These are phyloP conservation scores for Leptopterna dolabrata DNA, from an alignment of 2,888 invertebrate species.

Conservation along the genomic window DNA sequence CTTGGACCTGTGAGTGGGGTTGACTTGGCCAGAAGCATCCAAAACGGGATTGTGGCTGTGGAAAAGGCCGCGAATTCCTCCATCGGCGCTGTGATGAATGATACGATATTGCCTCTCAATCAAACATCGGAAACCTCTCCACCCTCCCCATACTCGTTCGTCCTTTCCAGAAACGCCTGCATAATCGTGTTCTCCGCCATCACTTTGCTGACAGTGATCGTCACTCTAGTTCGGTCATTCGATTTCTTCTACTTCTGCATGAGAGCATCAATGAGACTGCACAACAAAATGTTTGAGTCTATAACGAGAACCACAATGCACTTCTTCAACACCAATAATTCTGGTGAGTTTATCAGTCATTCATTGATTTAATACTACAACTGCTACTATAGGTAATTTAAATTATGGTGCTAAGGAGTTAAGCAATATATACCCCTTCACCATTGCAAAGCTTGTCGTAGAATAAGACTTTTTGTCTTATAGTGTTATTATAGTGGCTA, in stretches of 20 bases:
- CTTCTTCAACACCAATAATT: slow-evolving; percentile 91
- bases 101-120: background rate
- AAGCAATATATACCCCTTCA: too few species aligned
- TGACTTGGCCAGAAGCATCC: background rate
- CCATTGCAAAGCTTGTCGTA: too few species aligned
- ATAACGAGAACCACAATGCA: slow-evolving; percentile 84
- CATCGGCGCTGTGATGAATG: background rate
- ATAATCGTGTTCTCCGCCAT: slow-evolving; percentile 74
- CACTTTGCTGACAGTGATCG: slow-evolving; percentile 69
- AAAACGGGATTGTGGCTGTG: background rate
- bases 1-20: background rate
- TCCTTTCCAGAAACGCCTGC: slow-evolving; percentile 55
- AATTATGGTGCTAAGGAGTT: too few species aligned
- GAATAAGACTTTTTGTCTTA: too few species aligned
- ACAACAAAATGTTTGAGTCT: slow-evolving; percentile 87
- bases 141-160: background rate
- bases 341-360: slow-evolving; percentile 69
- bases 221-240: slow-evolving; percentile 73
- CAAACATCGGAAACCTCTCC: background rate
- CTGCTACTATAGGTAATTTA: too few species aligned
- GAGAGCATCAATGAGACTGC: slow-evolving; percentile 81
- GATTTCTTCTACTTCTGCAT: slow-evolving; percentile 82
- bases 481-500: too few species aligned
- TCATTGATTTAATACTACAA: background rate
- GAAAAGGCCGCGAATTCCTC: background rate